Base-by-base conservation (phyloP, 2,113 vertebrate species). In the Salvelinus sp. region DNA sequence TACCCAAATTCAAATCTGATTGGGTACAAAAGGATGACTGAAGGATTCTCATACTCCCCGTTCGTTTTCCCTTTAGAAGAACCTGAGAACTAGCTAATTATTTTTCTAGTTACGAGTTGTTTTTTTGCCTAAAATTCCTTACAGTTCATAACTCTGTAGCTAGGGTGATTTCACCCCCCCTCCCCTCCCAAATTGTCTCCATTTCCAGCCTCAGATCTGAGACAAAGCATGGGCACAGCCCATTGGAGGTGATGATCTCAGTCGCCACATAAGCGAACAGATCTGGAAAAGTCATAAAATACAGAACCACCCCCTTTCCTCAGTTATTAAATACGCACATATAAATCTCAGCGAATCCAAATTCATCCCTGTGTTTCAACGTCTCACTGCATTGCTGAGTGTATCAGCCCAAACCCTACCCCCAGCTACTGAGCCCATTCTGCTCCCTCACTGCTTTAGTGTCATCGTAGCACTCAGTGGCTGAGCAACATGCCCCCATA, bases 101-200 rank as follows among this genome's bases (percentile, higher is more conserved):
- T 73, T 86, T 87, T 77, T 83, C 82, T 77, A 78, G 85, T 77
- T 25, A 74, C 12, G 50, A 75, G 74, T 76, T 44, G 27, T 83
- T 83, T 81, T 83, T 67, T 73, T 81, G 69, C 72, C 73, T 85
- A 72, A 75, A 78, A 86, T 85, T 84, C 81, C 77, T 84, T 23
- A 23, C 70, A 83, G 74, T 82, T 89, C 73, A 78, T 78, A 83
- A 84, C 73, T 75, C 44, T 63, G 82, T 70, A 72, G 80, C 68
- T 27, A 38, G 33, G 58, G 68, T 74, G 33, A 76, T 68, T 81
- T 72, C 33, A 33, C 76, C 74, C 79, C 71, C 73, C 54, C 54
- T 0, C 22, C 27, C n/a, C 2, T 23, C 9, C 25, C 4, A 5
- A 67, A 69, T 18, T 28, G 44, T 44, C 23, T 68, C 67, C 22